Percentiles rank a stretch among this genome's conserved stretches.
Evolutionary conservation across 2,888 invertebrate genomes (phyloP).

Genomic region (Leptopilina myrica): DNA sequence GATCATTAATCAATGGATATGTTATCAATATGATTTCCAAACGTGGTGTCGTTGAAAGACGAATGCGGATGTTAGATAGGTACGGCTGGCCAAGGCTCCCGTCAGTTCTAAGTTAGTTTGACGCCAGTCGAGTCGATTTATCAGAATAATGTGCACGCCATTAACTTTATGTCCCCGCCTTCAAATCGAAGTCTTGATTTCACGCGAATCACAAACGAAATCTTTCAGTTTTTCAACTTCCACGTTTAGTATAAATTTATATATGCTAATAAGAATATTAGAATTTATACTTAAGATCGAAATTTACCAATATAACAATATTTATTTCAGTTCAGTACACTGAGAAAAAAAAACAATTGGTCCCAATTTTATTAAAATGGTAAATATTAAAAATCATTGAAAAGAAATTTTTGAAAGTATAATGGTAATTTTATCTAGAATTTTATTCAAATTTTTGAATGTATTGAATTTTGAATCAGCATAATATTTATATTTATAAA

Average conservation of each 20-base stretch:
- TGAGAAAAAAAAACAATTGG: no score
- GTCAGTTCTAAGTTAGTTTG: constrained; percentile 71
- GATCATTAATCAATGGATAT: neutral
- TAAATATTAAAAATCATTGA: no score
- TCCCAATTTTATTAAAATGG: no score
- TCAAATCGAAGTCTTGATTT: constrained; percentile 72
- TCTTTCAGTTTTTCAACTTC: constrained; percentile 58
- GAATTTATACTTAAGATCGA: no score
- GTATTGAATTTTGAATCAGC: no score
- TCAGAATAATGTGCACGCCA: constrained; percentile 76
- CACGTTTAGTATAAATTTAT: constrained; percentile 40
- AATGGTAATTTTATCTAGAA: no score
- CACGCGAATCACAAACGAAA: constrained; percentile 65
- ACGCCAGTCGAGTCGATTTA: constrained; percentile 73
- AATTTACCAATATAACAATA: no score
- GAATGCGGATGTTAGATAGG: constrained; percentile 31
- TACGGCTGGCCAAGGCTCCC: constrained; percentile 63
- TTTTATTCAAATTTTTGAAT: no score
- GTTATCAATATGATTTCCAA: constrained; percentile 19
- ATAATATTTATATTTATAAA: no score
- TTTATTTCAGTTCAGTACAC: no score
- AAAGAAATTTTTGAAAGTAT: no score
- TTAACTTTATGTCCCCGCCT: constrained; percentile 72
- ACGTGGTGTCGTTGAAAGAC: constrained; percentile 8
- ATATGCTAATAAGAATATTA: no score